These are phyloP conservation scores for Anguilla pacifica DNA, from an alignment of 2,797 vertebrate genomes.

Conservation along the genomic window DNA sequence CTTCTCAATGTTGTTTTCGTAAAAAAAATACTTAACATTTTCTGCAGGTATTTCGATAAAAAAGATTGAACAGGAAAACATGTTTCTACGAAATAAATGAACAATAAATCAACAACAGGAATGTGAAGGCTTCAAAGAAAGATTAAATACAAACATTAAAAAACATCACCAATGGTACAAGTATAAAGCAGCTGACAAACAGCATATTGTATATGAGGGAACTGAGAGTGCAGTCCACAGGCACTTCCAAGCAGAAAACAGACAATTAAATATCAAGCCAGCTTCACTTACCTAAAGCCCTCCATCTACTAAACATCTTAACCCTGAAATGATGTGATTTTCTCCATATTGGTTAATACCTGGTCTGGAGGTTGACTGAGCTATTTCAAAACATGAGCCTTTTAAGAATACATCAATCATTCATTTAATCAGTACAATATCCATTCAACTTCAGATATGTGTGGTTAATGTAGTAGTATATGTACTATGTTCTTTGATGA, in stretches of 20 bases:
- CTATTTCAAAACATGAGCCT: constrained; percentile 26
- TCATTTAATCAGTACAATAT: constrained; percentile 31
- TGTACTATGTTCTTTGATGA: constrained; percentile 11
- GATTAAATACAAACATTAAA: background rate
- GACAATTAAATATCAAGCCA: constrained; percentile 23
- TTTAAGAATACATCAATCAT: constrained; percentile 29
- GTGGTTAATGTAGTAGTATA: constrained; percentile 29
- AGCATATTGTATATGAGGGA: background rate
- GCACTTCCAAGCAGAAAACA: constrained; percentile 39
- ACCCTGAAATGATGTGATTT: constrained; percentile 30
- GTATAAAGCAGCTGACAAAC: background rate
- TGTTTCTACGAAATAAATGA: too few relatives aligned
- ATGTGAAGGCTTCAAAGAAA: background rate
- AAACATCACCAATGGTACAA: background rate
- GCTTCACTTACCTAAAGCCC: constrained; percentile 37
- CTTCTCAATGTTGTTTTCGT: background rate
- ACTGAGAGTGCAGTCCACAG: constrained; percentile 27
- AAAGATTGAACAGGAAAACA: background rate
- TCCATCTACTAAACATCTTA: constrained; percentile 32
- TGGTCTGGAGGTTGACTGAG: constrained; percentile 29
- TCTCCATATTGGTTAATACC: constrained; percentile 35
- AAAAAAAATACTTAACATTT: background rate
- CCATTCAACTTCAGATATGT: constrained; percentile 33
- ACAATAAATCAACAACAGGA: background rate
- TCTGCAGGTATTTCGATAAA: background rate